Evolutionary conservation across 2,888 invertebrate species (phyloP).

Genomic region (Conops quadrifasciatus): DNA sequence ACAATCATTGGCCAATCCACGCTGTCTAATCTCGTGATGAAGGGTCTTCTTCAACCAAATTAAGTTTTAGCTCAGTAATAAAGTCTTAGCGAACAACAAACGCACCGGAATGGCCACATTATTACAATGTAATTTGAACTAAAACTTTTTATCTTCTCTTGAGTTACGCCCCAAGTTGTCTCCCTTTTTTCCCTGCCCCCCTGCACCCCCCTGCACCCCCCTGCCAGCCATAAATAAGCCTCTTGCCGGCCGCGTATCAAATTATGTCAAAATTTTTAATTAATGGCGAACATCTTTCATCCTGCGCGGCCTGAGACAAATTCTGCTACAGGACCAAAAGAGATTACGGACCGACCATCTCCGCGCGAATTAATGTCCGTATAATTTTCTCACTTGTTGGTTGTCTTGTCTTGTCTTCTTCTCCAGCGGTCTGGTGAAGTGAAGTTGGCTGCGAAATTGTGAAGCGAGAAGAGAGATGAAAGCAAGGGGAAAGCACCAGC

Average conservation of each 20-base stretch:
- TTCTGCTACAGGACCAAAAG: constrained; percentile 33
- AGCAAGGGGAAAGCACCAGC: constrained; percentile 3
- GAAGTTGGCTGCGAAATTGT: background rate
- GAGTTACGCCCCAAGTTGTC: too few species aligned
- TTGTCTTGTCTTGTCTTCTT: too few species aligned
- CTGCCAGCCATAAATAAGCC: constrained; percentile 30
- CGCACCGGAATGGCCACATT: too few species aligned
- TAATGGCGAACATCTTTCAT: constrained; percentile 50
- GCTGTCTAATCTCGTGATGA: too few species aligned
- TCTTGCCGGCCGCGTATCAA: constrained; percentile 43
- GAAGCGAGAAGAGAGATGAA: background rate
- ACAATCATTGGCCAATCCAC: too few species aligned
- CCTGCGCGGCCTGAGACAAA: constrained; percentile 26
- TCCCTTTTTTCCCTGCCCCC: background rate
- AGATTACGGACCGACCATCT: constrained; percentile 33
- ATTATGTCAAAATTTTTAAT: constrained; percentile 51
- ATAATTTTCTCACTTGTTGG: constrained; percentile 49
- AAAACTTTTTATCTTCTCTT: too few species aligned
- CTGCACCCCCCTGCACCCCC: background rate
- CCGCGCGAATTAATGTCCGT: constrained; percentile 47
- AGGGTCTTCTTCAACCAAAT: too few species aligned
- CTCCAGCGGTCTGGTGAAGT: too few species aligned
- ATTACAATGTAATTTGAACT: too few species aligned
- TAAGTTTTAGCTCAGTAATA: too few species aligned
- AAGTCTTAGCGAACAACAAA: too few species aligned